Percentiles rank a stretch among this genome's conserved stretches.
Conservation (phyloP, 2,113 vertebrate genomes). For the Dryoscopus gambensis region DNA sequence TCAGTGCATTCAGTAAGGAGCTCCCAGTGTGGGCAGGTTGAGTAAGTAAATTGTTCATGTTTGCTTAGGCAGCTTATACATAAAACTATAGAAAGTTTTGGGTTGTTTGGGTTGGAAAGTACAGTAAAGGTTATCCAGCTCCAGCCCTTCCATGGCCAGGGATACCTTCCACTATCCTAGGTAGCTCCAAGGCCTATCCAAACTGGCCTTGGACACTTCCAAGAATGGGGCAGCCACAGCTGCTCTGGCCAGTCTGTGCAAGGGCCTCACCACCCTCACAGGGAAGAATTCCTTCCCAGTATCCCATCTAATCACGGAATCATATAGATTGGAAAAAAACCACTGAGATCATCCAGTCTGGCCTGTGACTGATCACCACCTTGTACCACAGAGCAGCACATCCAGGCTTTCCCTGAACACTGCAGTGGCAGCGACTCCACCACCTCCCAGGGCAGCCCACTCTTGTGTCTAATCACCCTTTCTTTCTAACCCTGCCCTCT, state of each 20-base stretch:
- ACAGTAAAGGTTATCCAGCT: not conserved
- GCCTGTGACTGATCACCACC: not conserved
- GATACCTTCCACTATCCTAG: not conserved
- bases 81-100: not conserved
- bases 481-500: not conserved
- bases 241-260: accelerated
- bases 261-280: not conserved
- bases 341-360: not conserved
- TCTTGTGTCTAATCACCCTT: not conserved
- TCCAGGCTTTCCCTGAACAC: not conserved
- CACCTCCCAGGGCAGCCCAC: not conserved
- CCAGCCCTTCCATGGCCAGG: not conserved
- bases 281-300: not conserved
- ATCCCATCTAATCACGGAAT: not conserved
- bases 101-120: not conserved
- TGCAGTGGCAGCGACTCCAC: no score
- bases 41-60: not conserved
- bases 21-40: accelerated
- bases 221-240: not conserved
- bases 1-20: not conserved
- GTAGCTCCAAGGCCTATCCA: accelerated
- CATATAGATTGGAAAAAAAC: not conserved
- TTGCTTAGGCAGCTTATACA: not conserved
- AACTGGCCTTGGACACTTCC: no score
- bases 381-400: not conserved